Conservation (phyloP, 1,140 invertebrate species). For the Trissolcus basalis region DNA sequence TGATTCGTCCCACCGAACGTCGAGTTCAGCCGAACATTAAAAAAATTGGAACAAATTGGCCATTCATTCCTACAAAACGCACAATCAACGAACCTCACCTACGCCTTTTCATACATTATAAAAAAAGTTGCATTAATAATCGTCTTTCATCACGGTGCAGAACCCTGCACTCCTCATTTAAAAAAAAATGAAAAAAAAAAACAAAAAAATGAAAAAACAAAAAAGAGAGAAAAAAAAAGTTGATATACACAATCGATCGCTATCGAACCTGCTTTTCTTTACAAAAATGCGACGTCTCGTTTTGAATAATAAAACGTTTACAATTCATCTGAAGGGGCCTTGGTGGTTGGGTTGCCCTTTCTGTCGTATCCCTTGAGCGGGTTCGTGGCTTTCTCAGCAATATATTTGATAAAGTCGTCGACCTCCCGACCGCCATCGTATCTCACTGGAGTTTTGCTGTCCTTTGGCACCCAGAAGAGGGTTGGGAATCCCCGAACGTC, state of each 20-base stretch:
- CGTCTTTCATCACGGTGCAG: neutral
- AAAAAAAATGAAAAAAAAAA: too few species aligned
- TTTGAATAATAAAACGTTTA: conserved; percentile 65
- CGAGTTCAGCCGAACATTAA: conserved; percentile 19
- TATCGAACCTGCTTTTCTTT: conserved; percentile 10
- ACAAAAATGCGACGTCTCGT: conserved; percentile 2
- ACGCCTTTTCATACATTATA: neutral
- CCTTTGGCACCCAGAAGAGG: conserved; percentile 95
- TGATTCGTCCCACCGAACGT: conserved; percentile 21
- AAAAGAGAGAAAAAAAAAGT: too few species aligned
- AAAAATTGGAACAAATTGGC: conserved; percentile 18
- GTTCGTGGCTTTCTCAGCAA: conserved; percentile 92
- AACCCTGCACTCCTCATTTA: too few species aligned
- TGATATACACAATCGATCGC: neutral
- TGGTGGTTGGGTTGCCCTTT: conserved; percentile 85
- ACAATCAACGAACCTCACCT: too few species aligned
- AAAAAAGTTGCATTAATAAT: too few species aligned
- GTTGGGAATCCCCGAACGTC: conserved; percentile 99
- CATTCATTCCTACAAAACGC: conserved; percentile 9
- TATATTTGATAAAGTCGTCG: conserved; percentile 97
- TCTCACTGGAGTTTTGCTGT: conserved; percentile 88
- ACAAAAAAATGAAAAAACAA: too few species aligned
- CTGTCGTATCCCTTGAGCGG: conserved; percentile 93
- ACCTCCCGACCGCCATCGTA: conserved; percentile 97
- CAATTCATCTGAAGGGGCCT: conserved; percentile 83